A percentile compares a stretch with the other conserved stretches of the same genome.
Evolutionary conservation across 1,140 invertebrate genomes (phyloP).

Genomic region (Drosophila melanogaster): DNA sequence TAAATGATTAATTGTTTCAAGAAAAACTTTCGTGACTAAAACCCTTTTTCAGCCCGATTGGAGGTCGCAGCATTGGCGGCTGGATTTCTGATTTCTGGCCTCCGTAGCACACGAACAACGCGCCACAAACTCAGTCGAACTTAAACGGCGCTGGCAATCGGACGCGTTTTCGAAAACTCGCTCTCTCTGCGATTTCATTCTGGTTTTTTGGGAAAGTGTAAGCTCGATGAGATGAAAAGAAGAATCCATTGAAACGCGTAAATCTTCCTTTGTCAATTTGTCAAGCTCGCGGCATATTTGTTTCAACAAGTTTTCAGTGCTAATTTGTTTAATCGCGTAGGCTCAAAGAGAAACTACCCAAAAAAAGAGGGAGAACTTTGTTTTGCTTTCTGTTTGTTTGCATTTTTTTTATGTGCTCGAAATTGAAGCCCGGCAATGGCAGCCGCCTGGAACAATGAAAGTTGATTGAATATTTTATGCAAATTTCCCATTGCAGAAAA

Average conservation of each 20-base stretch:
- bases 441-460: slow-evolving; percentile 47
- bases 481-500: slow-evolving; percentile 55
- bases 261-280: neutral
- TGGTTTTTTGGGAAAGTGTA: slow-evolving; percentile 22
- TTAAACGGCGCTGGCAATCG: slow-evolving; percentile 64
- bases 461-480: slow-evolving; percentile 73
- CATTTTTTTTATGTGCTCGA: slow-evolving; percentile 53
- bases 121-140: slow-evolving; percentile 50
- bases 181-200: slow-evolving; percentile 20
- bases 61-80: neutral
- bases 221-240: neutral
- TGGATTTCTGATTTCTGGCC: slow-evolving; percentile 7
- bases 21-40: too few relatives aligned
- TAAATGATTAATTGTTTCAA: neutral
- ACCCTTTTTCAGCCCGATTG: neutral
- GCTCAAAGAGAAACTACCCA: slow-evolving; percentile 49
- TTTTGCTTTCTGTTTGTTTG: slow-evolving; percentile 46
- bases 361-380: slow-evolving; percentile 39
- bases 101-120: slow-evolving; percentile 3
- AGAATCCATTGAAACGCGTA: slow-evolving; percentile 1
- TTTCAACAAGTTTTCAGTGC: slow-evolving; percentile 16
- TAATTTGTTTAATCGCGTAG: slow-evolving; percentile 38
- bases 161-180: slow-evolving; percentile 57
- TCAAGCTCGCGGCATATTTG: neutral
- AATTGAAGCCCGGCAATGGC: slow-evolving; percentile 68